These are phyloP conservation scores for Plutella xylostella DNA, from an alignment of 2,888 invertebrate genomes.

Conservation along the genomic window DNA sequence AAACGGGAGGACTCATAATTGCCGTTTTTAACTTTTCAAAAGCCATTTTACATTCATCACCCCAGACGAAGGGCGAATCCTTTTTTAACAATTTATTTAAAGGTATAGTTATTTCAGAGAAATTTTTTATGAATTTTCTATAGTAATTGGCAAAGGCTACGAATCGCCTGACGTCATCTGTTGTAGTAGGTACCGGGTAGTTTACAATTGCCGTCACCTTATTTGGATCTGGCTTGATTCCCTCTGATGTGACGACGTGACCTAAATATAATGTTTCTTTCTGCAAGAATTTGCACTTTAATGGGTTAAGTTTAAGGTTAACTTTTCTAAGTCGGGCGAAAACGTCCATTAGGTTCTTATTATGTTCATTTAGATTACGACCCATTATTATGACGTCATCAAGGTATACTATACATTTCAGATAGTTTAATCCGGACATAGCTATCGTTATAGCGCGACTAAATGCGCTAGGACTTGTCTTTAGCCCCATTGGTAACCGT, in stretches of 20 bases:
- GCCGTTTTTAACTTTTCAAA: conserved; percentile 10
- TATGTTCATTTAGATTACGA: background rate
- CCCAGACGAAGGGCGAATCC: conserved; percentile 4
- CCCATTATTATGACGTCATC: background rate
- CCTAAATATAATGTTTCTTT: background rate
- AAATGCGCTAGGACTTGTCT: no score
- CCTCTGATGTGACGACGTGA: background rate
- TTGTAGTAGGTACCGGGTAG: background rate
- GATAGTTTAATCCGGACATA: no score
- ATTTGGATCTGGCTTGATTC: background rate
- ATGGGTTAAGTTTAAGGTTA: background rate
- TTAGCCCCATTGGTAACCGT: no score
- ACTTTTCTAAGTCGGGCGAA: background rate
- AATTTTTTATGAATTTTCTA: background rate
- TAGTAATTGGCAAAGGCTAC: background rate
- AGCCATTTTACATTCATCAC: conserved; percentile 7
- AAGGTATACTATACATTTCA: no score
- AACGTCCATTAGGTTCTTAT: background rate
- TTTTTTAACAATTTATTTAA: conserved; percentile 4
- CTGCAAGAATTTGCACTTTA: background rate
- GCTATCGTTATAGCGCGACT: no score
- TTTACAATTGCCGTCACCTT: background rate
- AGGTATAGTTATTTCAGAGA: conserved; percentile 22
- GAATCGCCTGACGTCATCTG: background rate
- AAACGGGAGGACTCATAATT: conserved; percentile 5